phyloP scores from a whole-genome alignment of 2,888 invertebrate species.

The Troides aeacus region DNA sequence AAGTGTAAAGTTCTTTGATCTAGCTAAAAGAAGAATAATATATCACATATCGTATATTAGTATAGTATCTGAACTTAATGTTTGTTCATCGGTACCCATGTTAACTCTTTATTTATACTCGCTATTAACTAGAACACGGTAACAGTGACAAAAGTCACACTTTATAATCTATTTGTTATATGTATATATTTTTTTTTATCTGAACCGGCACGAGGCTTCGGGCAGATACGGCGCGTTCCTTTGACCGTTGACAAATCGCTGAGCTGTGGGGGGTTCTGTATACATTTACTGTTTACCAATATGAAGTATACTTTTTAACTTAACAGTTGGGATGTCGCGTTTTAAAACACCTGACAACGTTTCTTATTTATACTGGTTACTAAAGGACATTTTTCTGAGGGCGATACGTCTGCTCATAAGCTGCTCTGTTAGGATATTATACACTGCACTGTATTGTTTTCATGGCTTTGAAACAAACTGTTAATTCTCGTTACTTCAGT shows the following conservation, averaged over 20 bases:
- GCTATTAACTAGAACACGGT: conserved; percentile 61
- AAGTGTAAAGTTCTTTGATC: too few species aligned
- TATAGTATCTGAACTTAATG: too few species aligned
- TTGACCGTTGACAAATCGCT: conserved; percentile 46
- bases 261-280: conserved; percentile 47
- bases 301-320: conserved; percentile 18
- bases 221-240: conserved; percentile 24
- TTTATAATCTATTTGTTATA: conserved; percentile 73
- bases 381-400: background rate
- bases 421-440: too few species aligned
- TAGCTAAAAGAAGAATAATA: too few species aligned
- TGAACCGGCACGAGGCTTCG: conserved; percentile 36
- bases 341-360: conserved; percentile 11
- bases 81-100: conserved; percentile 6
- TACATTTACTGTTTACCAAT: conserved; percentile 26
- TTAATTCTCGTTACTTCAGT: too few species aligned
- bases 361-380: background rate
- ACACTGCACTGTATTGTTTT: too few species aligned
- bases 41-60: too few species aligned
- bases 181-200: conserved; percentile 64
- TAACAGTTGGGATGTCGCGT: conserved; percentile 19
- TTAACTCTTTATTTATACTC: conserved; percentile 52
- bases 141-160: conserved; percentile 71
- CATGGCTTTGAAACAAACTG: too few species aligned
- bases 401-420: too few species aligned